Conservation (phyloP, 2,797 vertebrate genomes). For the Eulemur albifrons region DNA sequence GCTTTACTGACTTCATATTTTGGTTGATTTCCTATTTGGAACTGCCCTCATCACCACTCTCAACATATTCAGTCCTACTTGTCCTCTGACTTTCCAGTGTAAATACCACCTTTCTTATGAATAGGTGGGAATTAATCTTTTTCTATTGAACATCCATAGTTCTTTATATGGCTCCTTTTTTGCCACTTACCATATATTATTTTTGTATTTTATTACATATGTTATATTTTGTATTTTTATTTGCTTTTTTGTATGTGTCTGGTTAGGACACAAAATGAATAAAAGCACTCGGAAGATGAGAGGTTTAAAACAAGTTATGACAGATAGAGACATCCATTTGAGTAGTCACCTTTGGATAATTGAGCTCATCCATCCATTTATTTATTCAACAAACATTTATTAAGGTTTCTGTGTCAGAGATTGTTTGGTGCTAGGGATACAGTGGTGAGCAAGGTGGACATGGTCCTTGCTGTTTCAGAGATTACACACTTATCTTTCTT, state of each 20-base stretch:
- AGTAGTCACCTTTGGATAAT: slow-evolving; percentile 13
- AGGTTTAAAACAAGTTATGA: neutral
- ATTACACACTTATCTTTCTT: neutral
- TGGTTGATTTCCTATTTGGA: neutral
- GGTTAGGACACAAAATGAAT: neutral
- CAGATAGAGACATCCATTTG: neutral
- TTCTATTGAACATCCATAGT: neutral
- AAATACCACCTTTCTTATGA: neutral
- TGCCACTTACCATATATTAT: neutral
- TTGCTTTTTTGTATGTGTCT: neutral
- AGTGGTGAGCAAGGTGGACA: neutral
- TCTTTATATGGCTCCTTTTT: slow-evolving; percentile 3
- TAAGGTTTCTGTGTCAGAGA: neutral
- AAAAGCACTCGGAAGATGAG: neutral
- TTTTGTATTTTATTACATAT: neutral
- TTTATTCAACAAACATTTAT: neutral
- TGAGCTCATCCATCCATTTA: neutral
- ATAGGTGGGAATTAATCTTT: neutral
- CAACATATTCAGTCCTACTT: neutral
- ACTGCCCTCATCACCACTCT: neutral
- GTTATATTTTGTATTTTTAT: neutral
- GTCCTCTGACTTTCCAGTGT: neutral
- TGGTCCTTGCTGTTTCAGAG: neutral
- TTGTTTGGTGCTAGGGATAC: neutral
- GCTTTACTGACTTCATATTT: neutral